phyloP scores from a whole-genome alignment of 2,113 vertebrate genomes.

The Syngnathus typhle region DNA sequence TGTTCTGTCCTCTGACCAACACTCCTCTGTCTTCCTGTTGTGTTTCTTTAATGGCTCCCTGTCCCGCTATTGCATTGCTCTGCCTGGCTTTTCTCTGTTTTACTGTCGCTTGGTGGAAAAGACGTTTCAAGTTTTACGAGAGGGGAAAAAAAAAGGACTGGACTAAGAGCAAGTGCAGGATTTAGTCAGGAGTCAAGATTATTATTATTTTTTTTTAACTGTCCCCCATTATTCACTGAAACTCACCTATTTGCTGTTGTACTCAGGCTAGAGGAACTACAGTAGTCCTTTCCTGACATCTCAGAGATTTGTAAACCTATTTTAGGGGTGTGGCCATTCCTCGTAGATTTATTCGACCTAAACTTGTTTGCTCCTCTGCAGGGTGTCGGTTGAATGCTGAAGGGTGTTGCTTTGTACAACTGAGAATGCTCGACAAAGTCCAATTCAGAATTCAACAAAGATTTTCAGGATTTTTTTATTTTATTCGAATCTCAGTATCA shows the following conservation, averaged over 20 bases:
- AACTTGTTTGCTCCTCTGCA: too few relatives aligned
- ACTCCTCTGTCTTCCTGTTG: constrained; percentile 33
- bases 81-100: constrained; percentile 67
- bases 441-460: too few relatives aligned
- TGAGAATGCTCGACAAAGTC: too few relatives aligned
- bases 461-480: too few relatives aligned
- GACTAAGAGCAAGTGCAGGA: not conserved
- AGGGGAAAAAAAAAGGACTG: not conserved
- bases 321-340: not conserved
- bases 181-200: not conserved
- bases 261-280: not conserved
- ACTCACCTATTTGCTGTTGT: not conserved
- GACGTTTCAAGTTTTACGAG: not conserved
- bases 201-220: not conserved
- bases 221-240: not conserved
- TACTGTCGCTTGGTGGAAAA: not conserved
- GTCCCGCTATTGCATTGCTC: constrained; percentile 57
- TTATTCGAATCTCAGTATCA: too few relatives aligned
- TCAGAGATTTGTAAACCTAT: not conserved
- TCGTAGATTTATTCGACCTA: too few relatives aligned
- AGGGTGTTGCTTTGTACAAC: too few relatives aligned
- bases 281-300: not conserved
- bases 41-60: constrained; percentile 50
- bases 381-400: too few relatives aligned
- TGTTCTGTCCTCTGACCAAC: constrained; percentile 65